Conservation (phyloP, 2,113 vertebrate species). For the Oplegnathus fasciatus region DNA sequence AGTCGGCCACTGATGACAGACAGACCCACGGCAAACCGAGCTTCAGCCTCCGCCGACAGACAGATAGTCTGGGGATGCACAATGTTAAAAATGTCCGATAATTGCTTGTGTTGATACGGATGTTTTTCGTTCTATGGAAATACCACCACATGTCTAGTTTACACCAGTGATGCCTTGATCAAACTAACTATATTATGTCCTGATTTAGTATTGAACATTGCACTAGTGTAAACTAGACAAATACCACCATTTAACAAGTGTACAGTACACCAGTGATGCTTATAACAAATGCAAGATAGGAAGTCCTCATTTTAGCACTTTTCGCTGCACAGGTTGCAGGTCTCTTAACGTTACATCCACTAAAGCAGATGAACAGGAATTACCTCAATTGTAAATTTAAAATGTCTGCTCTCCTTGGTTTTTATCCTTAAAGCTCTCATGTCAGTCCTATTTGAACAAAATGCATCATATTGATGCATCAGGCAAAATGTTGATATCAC, state of each 20-base stretch:
- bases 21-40: neutral
- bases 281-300: neutral
- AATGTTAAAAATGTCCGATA: neutral
- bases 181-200: neutral
- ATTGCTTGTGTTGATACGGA: neutral
- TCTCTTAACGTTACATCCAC: no score
- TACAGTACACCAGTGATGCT: constrained; percentile 4
- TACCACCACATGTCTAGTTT: neutral
- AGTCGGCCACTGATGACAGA: constrained; percentile 22
- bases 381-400: neutral
- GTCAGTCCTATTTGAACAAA: neutral
- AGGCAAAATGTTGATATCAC: neutral
- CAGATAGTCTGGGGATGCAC: neutral
- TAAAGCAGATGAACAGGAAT: neutral
- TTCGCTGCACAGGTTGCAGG: neutral
- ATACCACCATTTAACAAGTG: neutral
- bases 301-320: neutral
- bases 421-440: neutral
- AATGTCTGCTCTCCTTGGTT: neutral
- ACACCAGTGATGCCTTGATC: neutral
- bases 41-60: neutral
- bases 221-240: neutral
- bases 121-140: neutral
- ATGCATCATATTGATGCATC: neutral
- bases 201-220: neutral